phyloP scores from a whole-genome alignment of 2,113 vertebrate genomes.

The Podiceps cristatus region DNA sequence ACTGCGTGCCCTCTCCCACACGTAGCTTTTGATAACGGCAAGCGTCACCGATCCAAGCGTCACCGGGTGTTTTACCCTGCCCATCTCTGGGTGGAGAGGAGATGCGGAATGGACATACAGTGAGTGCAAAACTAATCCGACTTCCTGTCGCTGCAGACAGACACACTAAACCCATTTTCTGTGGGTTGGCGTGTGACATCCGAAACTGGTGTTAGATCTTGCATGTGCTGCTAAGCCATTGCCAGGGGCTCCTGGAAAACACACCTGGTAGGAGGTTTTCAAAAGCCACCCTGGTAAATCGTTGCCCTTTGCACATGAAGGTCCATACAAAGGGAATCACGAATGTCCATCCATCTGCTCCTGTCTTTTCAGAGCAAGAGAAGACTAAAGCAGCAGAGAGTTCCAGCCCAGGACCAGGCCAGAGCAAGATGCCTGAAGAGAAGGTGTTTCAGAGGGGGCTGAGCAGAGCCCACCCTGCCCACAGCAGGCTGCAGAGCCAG shows the following conservation, averaged over 20 bases:
- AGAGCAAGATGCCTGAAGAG: neutral
- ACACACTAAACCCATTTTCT: neutral
- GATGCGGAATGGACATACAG: neutral
- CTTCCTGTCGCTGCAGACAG: accelerated
- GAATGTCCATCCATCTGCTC: neutral
- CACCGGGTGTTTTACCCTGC: neutral
- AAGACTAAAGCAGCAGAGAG: neutral
- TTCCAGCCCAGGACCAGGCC: neutral
- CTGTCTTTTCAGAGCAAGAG: neutral
- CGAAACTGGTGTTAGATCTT: neutral
- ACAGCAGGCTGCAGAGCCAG: neutral
- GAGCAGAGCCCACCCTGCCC: neutral
- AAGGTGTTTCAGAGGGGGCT: neutral
- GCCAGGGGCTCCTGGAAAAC: neutral
- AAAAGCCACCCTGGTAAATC: neutral
- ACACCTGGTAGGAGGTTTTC: neutral
- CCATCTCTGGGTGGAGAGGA: accelerated
- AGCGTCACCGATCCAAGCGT: accelerated
- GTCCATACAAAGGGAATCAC: neutral
- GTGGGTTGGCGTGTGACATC: neutral
- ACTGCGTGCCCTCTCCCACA: accelerated
- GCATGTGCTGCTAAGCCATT: neutral
- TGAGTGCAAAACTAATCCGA: neutral
- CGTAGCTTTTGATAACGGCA: accelerated
- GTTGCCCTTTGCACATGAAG: neutral